Evolutionary conservation across 2,797 vertebrate genomes (phyloP).

Genomic region (Pseudochromis fuscus): DNA sequence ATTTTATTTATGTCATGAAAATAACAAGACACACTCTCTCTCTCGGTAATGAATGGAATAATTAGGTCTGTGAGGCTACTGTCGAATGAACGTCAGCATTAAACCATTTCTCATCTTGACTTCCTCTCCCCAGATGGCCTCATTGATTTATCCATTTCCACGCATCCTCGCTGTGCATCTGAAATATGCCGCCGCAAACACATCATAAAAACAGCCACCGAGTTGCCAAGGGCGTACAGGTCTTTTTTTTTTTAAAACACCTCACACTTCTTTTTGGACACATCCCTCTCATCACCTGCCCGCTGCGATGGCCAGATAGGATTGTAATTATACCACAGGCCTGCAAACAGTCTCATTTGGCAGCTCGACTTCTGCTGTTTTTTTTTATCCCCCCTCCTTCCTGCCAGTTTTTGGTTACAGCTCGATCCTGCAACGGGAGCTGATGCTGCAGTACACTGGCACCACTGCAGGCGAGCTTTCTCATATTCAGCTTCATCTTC

Average conservation of each 20-base stretch:
- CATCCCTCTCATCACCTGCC: conserved; percentile 62
- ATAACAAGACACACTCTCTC: conserved; percentile 47
- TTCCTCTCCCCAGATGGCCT: conserved; percentile 77
- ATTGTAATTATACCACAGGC: conserved; percentile 55
- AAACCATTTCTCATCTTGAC: conserved; percentile 72
- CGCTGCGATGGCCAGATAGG: conserved; percentile 48
- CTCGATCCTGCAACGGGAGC: conserved; percentile 40
- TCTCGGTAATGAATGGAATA: conserved; percentile 71
- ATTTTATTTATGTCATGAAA: conserved; percentile 57
- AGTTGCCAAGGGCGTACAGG: conserved; percentile 47
- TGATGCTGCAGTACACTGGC: conserved; percentile 55
- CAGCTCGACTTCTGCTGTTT: not conserved
- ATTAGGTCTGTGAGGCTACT: conserved; percentile 75
- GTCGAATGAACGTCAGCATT: conserved; percentile 64
- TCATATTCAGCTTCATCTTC: conserved; percentile 65
- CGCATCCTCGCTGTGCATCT: conserved; percentile 67
- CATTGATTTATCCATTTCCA: conserved; percentile 79
- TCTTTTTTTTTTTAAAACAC: conserved; percentile 37
- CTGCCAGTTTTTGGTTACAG: conserved; percentile 49
- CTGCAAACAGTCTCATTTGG: conserved; percentile 29
- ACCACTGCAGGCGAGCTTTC: conserved; percentile 55
- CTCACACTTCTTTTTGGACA: conserved; percentile 26
- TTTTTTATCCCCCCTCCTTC: not conserved
- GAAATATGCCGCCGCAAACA: conserved; percentile 68
- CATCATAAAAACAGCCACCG: conserved; percentile 46